phyloP scores from a whole-genome alignment of 2,888 invertebrate genomes.

The Caenorhabditis virilis region DNA sequence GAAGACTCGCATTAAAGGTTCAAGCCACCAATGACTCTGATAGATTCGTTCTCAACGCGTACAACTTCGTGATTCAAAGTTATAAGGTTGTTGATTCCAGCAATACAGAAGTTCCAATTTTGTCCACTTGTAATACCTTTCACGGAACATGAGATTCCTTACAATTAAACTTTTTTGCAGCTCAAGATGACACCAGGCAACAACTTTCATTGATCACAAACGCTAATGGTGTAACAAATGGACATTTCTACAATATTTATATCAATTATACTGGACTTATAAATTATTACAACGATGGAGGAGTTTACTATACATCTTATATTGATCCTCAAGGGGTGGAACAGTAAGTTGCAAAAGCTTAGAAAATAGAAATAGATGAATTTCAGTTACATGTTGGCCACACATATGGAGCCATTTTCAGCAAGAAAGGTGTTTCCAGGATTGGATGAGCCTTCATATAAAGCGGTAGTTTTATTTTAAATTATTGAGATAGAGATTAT shows the following conservation, averaged over 20 bases:
- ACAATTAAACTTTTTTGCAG: slow-evolving; percentile 9
- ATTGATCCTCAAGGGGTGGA: slow-evolving; percentile 20
- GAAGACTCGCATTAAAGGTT: slow-evolving; percentile 18
- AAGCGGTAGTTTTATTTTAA: slow-evolving; percentile 39
- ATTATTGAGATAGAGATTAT: background rate
- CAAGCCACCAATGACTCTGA: slow-evolving; percentile 17
- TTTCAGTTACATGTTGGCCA: slow-evolving; percentile 45
- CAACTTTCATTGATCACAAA: slow-evolving; percentile 32
- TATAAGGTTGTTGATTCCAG: slow-evolving; percentile 7
- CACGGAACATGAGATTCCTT: background rate
- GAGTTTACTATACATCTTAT: slow-evolving; percentile 42
- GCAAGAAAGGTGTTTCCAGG: slow-evolving; percentile 45
- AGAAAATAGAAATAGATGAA: slow-evolving; percentile 1
- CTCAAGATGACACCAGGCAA: slow-evolving; percentile 24
- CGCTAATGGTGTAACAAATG: slow-evolving; percentile 16
- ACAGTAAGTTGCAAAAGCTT: slow-evolving; percentile 20
- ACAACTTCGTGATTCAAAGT: slow-evolving; percentile 23
- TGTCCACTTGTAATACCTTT: slow-evolving; percentile 13
- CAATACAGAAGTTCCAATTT: slow-evolving; percentile 21
- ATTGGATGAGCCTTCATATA: slow-evolving; percentile 51
- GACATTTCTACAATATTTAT: slow-evolving; percentile 26
- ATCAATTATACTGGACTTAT: slow-evolving; percentile 43
- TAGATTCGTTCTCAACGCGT: slow-evolving; percentile 29
- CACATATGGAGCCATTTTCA: slow-evolving; percentile 46
- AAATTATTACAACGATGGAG: slow-evolving; percentile 40